Conservation (phyloP, 2,797 vertebrate genomes). For the Hapalemur alaotrensis region DNA sequence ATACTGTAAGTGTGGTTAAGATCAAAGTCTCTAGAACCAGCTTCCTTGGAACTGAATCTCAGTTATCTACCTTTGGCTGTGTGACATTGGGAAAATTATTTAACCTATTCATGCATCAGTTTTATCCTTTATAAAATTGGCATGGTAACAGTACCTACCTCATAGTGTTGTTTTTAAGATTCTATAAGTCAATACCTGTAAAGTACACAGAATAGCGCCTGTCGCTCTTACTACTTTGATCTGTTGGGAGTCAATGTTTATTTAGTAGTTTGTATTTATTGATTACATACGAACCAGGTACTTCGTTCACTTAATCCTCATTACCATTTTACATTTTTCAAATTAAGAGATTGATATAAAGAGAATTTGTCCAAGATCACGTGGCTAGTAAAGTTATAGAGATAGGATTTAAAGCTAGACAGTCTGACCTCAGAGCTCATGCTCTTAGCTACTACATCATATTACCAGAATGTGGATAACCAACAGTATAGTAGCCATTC, state of each 20-base stretch:
- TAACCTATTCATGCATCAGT: not conserved
- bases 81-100: not conserved
- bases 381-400: not conserved
- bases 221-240: not conserved
- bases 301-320: constrained; percentile 3
- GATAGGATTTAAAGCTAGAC: not conserved
- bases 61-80: not conserved
- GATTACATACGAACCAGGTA: not conserved
- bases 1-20: not conserved
- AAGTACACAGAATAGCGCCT: not conserved
- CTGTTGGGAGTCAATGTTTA: not conserved
- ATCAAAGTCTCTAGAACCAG: not conserved
- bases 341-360: not conserved
- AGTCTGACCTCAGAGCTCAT: not conserved
- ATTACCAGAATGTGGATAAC: not conserved
- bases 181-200: not conserved
- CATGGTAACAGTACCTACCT: not conserved
- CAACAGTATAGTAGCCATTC: not conserved
- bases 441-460: not conserved
- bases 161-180: not conserved
- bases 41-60: not conserved
- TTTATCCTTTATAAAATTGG: not conserved
- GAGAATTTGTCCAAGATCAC: not conserved
- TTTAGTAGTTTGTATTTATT: not conserved
- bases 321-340: not conserved